Evolutionary conservation across 1,140 invertebrate genomes (phyloP).

Genomic region (Aphis gossypii): DNA sequence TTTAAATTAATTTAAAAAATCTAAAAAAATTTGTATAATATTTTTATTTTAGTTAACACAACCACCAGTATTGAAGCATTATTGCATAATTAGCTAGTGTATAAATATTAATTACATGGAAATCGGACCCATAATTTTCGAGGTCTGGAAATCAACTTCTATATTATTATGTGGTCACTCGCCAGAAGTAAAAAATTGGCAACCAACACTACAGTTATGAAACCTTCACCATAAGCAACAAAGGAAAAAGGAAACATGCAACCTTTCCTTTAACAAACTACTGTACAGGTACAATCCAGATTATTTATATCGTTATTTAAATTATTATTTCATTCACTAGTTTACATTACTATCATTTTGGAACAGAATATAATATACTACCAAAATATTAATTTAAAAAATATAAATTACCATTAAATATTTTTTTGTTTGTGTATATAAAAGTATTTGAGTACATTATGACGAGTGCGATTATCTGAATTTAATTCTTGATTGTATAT

Average conservation of each 20-base stretch:
- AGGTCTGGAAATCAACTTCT: not conserved
- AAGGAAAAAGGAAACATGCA: not conserved
- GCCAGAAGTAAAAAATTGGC: not conserved
- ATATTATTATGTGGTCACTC: no score
- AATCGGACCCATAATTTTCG: not conserved
- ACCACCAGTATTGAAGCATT: not conserved
- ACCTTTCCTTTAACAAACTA: constrained; percentile 13
- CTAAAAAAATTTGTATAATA: not conserved
- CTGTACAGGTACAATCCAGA: not conserved
- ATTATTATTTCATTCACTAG: not conserved
- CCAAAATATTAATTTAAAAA: not conserved
- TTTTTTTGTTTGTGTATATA: not conserved
- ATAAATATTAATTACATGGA: not conserved
- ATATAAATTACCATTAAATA: not conserved
- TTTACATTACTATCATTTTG: not conserved
- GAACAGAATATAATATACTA: not conserved
- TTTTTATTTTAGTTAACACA: not conserved
- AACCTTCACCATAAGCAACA: constrained; percentile 22
- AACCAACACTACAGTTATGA: not conserved
- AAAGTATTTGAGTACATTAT: not conserved
- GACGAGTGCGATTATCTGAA: not conserved
- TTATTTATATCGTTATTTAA: not conserved
- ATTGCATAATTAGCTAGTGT: not conserved
- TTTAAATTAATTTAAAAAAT: no score
- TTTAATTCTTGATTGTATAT: not conserved